Evolutionary conservation across 2,888 invertebrate genomes (phyloP).

Genomic region (Schrankia costaestrigalis): DNA sequence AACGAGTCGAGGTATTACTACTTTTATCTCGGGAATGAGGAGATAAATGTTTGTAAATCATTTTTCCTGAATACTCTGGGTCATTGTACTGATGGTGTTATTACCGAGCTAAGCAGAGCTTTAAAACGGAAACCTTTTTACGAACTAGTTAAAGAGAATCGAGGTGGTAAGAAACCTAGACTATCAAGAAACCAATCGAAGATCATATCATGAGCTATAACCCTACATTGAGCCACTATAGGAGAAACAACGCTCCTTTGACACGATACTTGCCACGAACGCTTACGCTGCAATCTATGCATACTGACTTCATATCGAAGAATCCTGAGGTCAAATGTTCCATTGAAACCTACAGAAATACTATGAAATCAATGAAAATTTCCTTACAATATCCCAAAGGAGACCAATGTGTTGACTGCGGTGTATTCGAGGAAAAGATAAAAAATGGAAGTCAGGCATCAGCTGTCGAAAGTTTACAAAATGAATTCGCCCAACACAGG

Average conservation of each 20-base stretch:
- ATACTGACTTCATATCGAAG: neutral
- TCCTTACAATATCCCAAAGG: neutral
- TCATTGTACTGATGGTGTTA: no score
- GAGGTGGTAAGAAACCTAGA: constrained; percentile 2
- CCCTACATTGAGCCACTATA: neutral
- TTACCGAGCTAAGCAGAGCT: no score
- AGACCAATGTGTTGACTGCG: neutral
- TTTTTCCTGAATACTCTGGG: no score
- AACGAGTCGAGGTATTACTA: neutral
- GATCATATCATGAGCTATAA: neutral
- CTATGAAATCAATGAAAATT: neutral
- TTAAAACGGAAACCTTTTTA: constrained; percentile 1
- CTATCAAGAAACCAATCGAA: neutral
- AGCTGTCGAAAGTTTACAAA: no score
- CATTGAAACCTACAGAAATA: neutral
- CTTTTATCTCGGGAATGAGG: no score
- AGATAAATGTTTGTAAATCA: no score
- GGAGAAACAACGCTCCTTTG: neutral
- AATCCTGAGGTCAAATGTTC: neutral
- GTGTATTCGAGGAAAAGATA: no score
- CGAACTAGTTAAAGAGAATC: constrained; percentile 2
- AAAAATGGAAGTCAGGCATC: no score
- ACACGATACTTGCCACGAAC: neutral
- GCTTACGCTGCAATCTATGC: neutral
- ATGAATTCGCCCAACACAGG: no score